Evolutionary conservation across 2,888 invertebrate genomes (phyloP).

Genomic region (Microplitis deprimator): DNA sequence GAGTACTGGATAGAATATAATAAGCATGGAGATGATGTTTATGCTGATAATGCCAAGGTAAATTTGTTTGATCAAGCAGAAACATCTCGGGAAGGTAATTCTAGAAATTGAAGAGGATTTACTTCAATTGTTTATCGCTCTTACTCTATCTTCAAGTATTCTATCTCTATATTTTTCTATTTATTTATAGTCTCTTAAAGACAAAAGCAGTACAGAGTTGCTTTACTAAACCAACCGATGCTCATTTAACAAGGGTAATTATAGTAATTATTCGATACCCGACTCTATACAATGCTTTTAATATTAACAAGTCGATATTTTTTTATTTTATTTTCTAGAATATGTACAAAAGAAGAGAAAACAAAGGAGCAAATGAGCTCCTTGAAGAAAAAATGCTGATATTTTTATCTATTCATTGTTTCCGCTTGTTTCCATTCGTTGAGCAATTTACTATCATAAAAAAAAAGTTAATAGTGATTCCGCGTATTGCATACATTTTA

Average conservation of each 20-base stretch:
- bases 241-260: constrained; percentile 43
- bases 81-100: constrained; percentile 23
- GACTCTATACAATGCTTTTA: background rate
- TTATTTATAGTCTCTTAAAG: background rate
- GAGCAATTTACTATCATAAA: background rate
- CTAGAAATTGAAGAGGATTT: constrained; percentile 27
- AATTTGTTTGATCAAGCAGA: constrained; percentile 21
- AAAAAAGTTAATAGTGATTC: background rate
- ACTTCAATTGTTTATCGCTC: constrained; percentile 27
- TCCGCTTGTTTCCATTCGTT: background rate
- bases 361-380: background rate
- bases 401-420: background rate
- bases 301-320: background rate
- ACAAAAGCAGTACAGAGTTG: constrained; percentile 19
- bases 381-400: background rate
- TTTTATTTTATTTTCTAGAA: background rate
- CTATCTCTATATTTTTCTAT: background rate
- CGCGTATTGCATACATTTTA: background rate
- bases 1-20: constrained; percentile 6
- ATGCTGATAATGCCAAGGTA: constrained; percentile 29
- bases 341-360: background rate
- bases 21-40: constrained; percentile 20
- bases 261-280: constrained; percentile 43
- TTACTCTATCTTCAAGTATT: background rate
- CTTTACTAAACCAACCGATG: constrained; percentile 37